A percentile compares a stretch with the other conserved stretches of the same genome.
phyloP scores from a whole-genome alignment of 23 tunicate genomes.

The Styela plicata region DNA sequence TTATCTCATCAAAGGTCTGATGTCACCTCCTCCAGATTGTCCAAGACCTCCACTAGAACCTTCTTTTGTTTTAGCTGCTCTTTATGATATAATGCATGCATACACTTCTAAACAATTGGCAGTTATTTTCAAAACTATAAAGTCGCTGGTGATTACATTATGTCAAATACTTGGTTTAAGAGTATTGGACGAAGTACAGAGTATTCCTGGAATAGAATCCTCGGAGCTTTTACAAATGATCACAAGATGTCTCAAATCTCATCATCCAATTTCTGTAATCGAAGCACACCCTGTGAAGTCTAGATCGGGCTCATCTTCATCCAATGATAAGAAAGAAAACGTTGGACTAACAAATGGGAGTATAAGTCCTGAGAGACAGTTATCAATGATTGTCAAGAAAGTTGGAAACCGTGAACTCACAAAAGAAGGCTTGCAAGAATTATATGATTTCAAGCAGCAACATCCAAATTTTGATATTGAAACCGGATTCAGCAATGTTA shows the following conservation, averaged over 20 bases:
- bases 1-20: neutral
- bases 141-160: neutral
- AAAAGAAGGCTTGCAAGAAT: slow-evolving; percentile 60
- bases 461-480: slow-evolving; percentile 63
- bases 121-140: slow-evolving; percentile 3
- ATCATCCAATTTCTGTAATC: slow-evolving; percentile 10
- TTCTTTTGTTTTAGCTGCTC: neutral
- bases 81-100: neutral
- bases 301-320: neutral
- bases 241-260: neutral
- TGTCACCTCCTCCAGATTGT: neutral
- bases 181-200: slow-evolving; percentile 14
- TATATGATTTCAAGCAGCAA: slow-evolving; percentile 56
- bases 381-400: slow-evolving; percentile 63
- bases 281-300: slow-evolving; percentile 16
- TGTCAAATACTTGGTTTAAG: slow-evolving; percentile 3
- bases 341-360: slow-evolving; percentile 1
- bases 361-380: slow-evolving; percentile 53
- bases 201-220: neutral
- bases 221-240: slow-evolving; percentile 17
- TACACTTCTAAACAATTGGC: neutral
- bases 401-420: slow-evolving; percentile 53
- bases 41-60: slow-evolving; percentile 15
- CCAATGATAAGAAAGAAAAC: neutral
- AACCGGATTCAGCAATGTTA: slow-evolving; percentile 14